These are phyloP conservation scores for Urocolius indicus DNA, from an alignment of 2,113 vertebrate genomes.

Conservation along the genomic window DNA sequence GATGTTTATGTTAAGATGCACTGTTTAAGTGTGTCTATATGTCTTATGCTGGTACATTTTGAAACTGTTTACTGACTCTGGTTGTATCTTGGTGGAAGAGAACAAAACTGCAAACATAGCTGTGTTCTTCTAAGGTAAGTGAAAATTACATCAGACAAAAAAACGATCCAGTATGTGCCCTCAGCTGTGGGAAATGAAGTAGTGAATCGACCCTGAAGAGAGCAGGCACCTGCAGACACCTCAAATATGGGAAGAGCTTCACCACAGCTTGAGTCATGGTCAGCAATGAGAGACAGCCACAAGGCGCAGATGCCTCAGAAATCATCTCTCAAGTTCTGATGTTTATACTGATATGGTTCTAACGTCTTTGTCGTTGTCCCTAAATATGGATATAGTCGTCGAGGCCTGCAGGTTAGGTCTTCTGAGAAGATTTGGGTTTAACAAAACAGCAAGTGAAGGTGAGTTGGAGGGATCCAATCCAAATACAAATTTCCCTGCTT, in stretches of 20 bases:
- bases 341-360: background rate
- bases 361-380: background rate
- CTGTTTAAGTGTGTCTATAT: background rate
- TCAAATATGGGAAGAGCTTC: background rate
- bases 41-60: background rate
- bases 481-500: background rate
- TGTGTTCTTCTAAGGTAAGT: background rate
- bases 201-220: background rate
- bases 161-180: background rate
- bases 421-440: background rate
- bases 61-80: background rate
- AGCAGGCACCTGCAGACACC: background rate
- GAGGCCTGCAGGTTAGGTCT: background rate
- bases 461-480: background rate
- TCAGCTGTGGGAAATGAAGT: background rate
- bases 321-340: background rate
- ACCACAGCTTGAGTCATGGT: background rate
- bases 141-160: background rate
- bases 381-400: background rate
- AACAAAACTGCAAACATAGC: background rate
- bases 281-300: background rate
- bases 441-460: background rate
- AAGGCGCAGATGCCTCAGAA: background rate
- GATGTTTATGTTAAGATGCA: background rate
- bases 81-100: background rate